phyloP scores from a whole-genome alignment of 2,797 vertebrate species.

The Agapornis canus region DNA sequence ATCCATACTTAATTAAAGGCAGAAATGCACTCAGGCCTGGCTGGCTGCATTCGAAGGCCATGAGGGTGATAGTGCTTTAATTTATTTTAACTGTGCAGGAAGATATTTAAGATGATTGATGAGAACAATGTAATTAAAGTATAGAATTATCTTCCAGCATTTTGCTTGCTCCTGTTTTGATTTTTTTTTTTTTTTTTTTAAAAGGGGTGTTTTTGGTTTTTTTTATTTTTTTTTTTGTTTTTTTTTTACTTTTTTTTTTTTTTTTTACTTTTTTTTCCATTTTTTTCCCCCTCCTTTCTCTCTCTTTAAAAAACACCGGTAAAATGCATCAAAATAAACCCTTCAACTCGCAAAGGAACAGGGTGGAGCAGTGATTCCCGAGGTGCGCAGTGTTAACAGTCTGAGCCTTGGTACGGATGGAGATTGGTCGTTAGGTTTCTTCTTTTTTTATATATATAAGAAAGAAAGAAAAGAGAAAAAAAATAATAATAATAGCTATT shows the following conservation, averaged over 20 bases:
- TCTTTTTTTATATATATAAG: neutral
- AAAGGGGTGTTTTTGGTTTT: no score
- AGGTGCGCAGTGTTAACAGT: slow-evolving; percentile 71
- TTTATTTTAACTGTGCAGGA: slow-evolving; percentile 21
- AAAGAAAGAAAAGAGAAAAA: slow-evolving; percentile 66
- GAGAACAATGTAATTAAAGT: neutral
- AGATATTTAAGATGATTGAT: neutral
- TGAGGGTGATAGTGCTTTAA: slow-evolving; percentile 20
- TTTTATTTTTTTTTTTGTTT: no score
- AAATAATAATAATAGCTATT: slow-evolving; percentile 12
- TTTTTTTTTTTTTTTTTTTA: neutral
- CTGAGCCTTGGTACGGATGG: slow-evolving; percentile 62
- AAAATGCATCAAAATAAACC: slow-evolving; percentile 62
- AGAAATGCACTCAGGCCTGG: slow-evolving; percentile 33
- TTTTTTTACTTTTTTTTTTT: slow-evolving; percentile 34
- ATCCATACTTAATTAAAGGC: slow-evolving; percentile 59
- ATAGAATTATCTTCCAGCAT: neutral
- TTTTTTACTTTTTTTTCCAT: neutral
- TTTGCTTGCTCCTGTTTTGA: neutral
- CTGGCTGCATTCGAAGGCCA: neutral
- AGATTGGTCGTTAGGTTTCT: neutral
- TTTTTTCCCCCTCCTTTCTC: neutral
- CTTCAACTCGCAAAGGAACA: slow-evolving; percentile 35
- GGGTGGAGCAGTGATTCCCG: slow-evolving; percentile 44
- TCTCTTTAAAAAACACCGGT: slow-evolving; percentile 64